A percentile compares a stretch with the other conserved stretches of the same genome.
Conservation (phyloP, 2,888 invertebrate species). For the Girardia tigrina region DNA sequence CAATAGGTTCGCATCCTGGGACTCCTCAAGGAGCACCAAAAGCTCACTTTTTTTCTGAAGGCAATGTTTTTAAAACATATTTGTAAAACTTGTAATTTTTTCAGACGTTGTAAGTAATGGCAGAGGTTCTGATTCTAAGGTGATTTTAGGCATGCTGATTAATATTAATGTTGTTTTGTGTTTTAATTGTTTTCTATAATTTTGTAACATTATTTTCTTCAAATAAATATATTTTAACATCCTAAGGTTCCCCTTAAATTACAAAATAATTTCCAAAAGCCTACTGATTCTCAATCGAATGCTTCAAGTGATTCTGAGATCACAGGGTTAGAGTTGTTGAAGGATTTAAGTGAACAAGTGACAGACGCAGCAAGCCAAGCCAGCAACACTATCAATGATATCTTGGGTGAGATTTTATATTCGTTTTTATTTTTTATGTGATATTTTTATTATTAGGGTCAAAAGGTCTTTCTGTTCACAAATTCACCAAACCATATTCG, state of each 20-base stretch:
- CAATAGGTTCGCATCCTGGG: constrained; percentile 32
- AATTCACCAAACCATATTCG: constrained; percentile 8
- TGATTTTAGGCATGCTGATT: no score
- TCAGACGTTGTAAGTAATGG: background rate
- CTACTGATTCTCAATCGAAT: background rate
- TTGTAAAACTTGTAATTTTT: background rate
- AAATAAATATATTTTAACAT: no score
- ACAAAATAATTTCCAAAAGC: background rate
- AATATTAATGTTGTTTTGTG: no score
- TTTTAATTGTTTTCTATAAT: no score
- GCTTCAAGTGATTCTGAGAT: constrained; percentile 7
- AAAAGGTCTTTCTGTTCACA: background rate
- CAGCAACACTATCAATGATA: constrained; percentile 78
- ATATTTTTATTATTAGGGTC: background rate
- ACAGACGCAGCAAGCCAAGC: constrained; percentile 60
- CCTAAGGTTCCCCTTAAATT: background rate
- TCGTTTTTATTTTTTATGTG: background rate
- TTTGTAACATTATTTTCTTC: no score
- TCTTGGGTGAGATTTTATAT: constrained; percentile 61
- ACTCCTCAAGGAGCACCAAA: constrained; percentile 29
- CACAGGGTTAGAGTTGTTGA: background rate
- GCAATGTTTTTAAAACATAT: background rate
- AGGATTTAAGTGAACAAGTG: constrained; percentile 75
- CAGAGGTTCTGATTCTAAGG: background rate
- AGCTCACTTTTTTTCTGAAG: background rate